phyloP scores from a whole-genome alignment of 2,888 invertebrate species.

The Gymnocheta viridis region DNA sequence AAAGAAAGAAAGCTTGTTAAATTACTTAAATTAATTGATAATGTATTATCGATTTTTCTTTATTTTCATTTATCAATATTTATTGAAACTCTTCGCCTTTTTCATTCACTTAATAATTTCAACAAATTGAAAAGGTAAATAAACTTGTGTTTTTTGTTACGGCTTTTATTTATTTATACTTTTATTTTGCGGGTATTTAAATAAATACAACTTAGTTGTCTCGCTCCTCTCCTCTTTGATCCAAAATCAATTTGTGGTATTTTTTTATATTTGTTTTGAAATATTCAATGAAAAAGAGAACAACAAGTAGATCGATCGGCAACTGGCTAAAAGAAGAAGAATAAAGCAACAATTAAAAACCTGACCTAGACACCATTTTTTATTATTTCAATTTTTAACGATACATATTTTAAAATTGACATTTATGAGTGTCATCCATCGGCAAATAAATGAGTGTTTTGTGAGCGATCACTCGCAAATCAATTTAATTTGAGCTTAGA shows the following conservation, averaged over 20 bases:
- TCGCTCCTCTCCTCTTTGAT: not conserved
- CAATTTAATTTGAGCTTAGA: not conserved
- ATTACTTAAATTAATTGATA: constrained; percentile 33
- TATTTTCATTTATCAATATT: constrained; percentile 1
- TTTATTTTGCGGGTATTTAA: not conserved
- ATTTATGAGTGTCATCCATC: constrained; percentile 10
- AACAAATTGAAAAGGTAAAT: constrained; percentile 28
- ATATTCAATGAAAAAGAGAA: constrained; percentile 4
- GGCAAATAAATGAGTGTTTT: not conserved
- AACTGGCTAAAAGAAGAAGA: not conserved
- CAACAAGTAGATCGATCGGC: not conserved
- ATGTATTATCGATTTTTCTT: constrained; percentile 7
- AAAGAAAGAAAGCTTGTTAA: constrained; percentile 42
- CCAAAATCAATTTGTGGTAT: not conserved
- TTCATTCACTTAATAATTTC: not conserved
- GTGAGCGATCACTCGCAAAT: not conserved
- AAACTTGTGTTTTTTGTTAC: constrained; percentile 13
- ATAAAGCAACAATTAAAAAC: constrained; percentile 14
- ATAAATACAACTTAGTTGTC: not conserved
- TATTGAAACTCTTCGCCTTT: not conserved
- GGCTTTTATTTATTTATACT: not conserved
- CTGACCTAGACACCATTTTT: constrained; percentile 54
- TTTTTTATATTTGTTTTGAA: not conserved
- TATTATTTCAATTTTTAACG: too few species aligned
- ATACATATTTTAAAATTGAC: constrained; percentile 41